Conservation (phyloP, 2,797 vertebrate genomes). For the Leptatherina wallacei region DNA sequence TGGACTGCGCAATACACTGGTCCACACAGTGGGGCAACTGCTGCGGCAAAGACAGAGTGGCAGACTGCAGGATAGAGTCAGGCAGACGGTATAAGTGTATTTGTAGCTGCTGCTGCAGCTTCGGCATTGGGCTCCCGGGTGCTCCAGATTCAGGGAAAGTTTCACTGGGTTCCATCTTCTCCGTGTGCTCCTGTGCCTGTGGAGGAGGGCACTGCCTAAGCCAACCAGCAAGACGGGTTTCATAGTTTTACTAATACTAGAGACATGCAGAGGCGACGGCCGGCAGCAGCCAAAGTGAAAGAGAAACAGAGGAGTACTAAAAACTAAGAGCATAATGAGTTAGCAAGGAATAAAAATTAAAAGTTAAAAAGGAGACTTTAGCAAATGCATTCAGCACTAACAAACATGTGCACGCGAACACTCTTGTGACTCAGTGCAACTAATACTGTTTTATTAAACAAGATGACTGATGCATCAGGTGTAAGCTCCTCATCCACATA, state of each 20-base stretch:
- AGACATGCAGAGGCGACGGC: constrained; percentile 73
- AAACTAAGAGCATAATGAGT: constrained; percentile 23
- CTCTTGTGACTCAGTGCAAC: neutral
- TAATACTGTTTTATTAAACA: neutral
- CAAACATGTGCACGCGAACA: constrained; percentile 8
- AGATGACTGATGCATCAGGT: neutral
- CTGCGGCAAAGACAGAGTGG: constrained; percentile 39
- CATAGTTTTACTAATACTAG: constrained; percentile 68
- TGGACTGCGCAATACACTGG: constrained; percentile 20
- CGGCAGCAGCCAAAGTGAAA: constrained; percentile 54
- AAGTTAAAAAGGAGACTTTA: constrained; percentile 25
- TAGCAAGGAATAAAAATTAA: constrained; percentile 36
- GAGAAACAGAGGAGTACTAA: constrained; percentile 33
- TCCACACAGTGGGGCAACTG: constrained; percentile 43
- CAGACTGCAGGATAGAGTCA: constrained; percentile 62
- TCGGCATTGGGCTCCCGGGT: constrained; percentile 60
- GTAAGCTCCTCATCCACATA: neutral
- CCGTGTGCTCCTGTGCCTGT: constrained; percentile 73
- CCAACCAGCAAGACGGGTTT: constrained; percentile 79
- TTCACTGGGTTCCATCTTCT: constrained; percentile 68
- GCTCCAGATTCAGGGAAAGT: constrained; percentile 61
- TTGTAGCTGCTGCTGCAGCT: constrained; percentile 66
- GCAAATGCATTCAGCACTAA: constrained; percentile 29
- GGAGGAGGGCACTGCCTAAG: constrained; percentile 83
- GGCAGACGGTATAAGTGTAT: constrained; percentile 75